Percentiles rank a stretch among this genome's conserved stretches.
These are phyloP conservation scores for Ferdinandea cuprea DNA, from an alignment of 2,888 invertebrate genomes.

Conservation along the genomic window DNA sequence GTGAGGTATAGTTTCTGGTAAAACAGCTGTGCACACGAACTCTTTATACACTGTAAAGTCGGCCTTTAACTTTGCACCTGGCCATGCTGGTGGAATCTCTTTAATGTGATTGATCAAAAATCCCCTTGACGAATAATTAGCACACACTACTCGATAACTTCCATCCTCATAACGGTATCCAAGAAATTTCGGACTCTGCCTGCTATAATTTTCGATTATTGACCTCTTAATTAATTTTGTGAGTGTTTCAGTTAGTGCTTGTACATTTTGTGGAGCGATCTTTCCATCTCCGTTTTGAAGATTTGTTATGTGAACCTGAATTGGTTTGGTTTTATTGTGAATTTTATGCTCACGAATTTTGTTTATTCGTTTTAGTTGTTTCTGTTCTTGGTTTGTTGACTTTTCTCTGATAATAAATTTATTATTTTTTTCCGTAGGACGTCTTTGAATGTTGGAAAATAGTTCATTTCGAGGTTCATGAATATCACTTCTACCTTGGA, in stretches of 20 bases:
- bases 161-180: constrained; percentile 5
- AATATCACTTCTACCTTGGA: not conserved
- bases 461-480: not conserved
- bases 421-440: not conserved
- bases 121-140: not conserved
- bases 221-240: not conserved
- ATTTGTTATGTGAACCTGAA: not conserved
- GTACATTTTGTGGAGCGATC: not conserved
- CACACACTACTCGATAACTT: not conserved
- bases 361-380: too few species aligned
- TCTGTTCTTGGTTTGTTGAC: too few species aligned
- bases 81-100: not conserved
- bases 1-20: constrained; percentile 22
- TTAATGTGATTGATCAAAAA: not conserved
- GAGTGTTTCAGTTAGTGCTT: not conserved
- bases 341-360: not conserved
- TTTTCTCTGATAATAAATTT: too few species aligned
- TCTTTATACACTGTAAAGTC: not conserved
- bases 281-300: not conserved
- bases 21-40: not conserved
- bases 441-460: not conserved
- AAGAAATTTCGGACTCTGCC: not conserved
- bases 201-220: not conserved
- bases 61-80: constrained; percentile 6
- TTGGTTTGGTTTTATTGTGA: not conserved